phyloP scores from a whole-genome alignment of 2,888 invertebrate genomes.

The Eristalis pertinax region DNA sequence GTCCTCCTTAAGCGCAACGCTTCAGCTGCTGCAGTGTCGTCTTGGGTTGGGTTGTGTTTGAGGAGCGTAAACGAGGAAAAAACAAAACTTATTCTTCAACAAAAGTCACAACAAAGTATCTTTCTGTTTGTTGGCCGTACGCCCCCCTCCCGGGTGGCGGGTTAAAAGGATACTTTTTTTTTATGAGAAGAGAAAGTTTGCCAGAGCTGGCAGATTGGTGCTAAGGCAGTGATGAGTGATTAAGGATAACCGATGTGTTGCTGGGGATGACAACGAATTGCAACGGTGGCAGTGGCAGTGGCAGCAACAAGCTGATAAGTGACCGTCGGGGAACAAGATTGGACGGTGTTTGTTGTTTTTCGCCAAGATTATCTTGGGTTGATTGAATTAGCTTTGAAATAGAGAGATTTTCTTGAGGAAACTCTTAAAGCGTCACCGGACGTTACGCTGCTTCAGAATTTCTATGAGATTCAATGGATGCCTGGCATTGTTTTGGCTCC shows the following conservation, averaged over 20 bases:
- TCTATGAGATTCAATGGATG: no score
- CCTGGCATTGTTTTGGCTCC: no score
- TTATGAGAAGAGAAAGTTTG: slow-evolving; percentile 17
- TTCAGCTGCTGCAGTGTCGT: background rate
- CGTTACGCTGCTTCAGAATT: no score
- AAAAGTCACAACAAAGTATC: background rate
- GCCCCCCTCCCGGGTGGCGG: background rate
- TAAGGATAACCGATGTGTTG: no score
- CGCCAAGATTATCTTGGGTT: background rate
- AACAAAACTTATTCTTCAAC: background rate
- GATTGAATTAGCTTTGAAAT: background rate
- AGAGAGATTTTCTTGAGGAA: background rate
- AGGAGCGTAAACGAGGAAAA: background rate
- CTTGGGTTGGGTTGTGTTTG: no score
- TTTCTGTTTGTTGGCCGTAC: background rate
- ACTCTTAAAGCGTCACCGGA: background rate
- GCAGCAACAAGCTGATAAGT: background rate
- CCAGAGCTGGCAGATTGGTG: slow-evolving; percentile 25
- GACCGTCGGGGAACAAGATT: background rate
- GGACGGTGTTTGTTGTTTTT: background rate
- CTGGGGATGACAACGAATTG: background rate
- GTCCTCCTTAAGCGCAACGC: background rate
- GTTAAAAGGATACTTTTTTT: slow-evolving; percentile 20
- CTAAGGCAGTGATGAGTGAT: slow-evolving; percentile 26
- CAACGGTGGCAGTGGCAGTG: background rate